Evolutionary conservation across 2,797 vertebrate genomes (phyloP).

Genomic region (Phyllotis vaccarum): DNA sequence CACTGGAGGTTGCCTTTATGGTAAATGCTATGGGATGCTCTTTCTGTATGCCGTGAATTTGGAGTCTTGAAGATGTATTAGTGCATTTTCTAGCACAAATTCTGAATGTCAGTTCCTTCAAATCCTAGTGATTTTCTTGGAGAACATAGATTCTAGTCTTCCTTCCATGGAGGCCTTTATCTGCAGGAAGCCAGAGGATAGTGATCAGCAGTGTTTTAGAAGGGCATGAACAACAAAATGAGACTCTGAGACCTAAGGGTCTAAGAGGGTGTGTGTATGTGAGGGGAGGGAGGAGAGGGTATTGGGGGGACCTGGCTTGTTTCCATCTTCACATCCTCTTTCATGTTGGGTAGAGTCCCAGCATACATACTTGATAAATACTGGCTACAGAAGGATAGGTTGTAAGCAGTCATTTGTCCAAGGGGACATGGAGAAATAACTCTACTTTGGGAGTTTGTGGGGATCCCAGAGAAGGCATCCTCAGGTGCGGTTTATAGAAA

Average conservation of each 20-base stretch:
- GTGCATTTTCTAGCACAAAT: neutral
- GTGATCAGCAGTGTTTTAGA: neutral
- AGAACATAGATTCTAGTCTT: neutral
- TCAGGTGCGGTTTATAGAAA: neutral
- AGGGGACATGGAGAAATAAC: neutral
- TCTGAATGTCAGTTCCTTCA: neutral
- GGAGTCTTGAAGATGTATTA: neutral
- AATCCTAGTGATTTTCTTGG: conserved; percentile 1
- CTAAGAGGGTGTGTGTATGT: neutral
- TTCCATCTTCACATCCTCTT: neutral
- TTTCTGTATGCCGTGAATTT: neutral
- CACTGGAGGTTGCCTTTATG: neutral
- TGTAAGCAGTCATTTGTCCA: neutral
- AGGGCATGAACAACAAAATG: neutral
- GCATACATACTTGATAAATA: neutral
- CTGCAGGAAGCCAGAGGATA: neutral
- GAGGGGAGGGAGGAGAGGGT: too few relatives aligned
- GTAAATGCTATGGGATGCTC: neutral
- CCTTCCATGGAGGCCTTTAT: neutral
- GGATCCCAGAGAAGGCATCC: neutral
- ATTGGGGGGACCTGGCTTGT: rapidly evolving
- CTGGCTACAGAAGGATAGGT: neutral
- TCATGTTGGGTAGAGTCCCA: neutral
- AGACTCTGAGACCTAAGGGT: neutral
- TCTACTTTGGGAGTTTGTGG: neutral